Conservation (phyloP, 1,140 invertebrate genomes). For the Chrysopa pallens region DNA sequence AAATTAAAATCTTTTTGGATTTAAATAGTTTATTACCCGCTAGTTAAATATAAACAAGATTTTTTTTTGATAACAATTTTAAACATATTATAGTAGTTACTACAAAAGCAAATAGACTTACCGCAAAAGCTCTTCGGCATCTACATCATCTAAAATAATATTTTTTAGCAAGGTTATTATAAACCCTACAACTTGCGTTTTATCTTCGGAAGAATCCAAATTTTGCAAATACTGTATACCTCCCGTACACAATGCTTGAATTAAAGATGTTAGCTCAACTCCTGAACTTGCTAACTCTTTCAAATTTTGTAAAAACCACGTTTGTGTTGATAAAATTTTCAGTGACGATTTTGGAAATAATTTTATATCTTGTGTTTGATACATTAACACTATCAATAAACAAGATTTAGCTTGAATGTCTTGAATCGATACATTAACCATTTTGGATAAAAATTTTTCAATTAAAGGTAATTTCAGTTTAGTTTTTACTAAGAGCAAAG, state of each 20-base stretch:
- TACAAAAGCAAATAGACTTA: constrained; percentile 13
- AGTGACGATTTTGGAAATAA: constrained; percentile 29
- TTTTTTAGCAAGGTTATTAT: constrained; percentile 30
- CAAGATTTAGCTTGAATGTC: constrained; percentile 32
- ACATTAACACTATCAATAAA: constrained; percentile 38
- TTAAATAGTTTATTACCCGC: too few species aligned
- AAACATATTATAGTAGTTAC: too few species aligned
- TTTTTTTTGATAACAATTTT: too few species aligned
- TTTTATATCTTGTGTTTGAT: constrained; percentile 30
- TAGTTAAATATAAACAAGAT: too few species aligned
- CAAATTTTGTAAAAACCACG: constrained; percentile 30
- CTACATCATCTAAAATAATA: constrained; percentile 28
- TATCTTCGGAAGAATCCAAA: too few species aligned
- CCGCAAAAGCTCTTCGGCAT: constrained; percentile 18
- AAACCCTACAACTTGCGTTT: constrained; percentile 17
- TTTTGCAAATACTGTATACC: constrained; percentile 13
- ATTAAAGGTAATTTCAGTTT: constrained; percentile 38
- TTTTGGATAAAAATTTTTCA: constrained; percentile 37
- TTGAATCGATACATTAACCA: constrained; percentile 31
- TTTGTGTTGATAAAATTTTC: constrained; percentile 25
- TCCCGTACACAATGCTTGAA: constrained; percentile 28
- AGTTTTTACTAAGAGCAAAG: constrained; percentile 44
- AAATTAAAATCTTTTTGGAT: too few species aligned
- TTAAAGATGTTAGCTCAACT: constrained; percentile 30
- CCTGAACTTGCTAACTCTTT: constrained; percentile 26